Percentiles rank a stretch among this genome's conserved stretches.
Conservation (phyloP, 2,888 invertebrate genomes). For the Orthonychiurus folsomi region DNA sequence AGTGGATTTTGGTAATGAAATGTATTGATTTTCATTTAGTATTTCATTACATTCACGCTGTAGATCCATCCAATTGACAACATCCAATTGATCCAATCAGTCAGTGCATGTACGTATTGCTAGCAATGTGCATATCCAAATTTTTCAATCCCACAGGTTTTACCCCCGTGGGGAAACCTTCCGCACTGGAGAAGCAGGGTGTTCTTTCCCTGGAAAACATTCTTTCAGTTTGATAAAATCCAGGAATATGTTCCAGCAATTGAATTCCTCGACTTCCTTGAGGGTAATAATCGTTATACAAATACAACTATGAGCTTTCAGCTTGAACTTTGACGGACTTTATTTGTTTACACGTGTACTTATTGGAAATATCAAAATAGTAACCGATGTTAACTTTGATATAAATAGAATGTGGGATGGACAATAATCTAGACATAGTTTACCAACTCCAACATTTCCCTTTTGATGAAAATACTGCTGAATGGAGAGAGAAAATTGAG, state of each 20-base stretch:
- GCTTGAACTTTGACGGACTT: too few species aligned
- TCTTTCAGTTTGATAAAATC: conserved; percentile 75
- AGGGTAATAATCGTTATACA: conserved; percentile 46
- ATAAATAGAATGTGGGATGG: conserved; percentile 47
- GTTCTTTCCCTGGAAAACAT: conserved; percentile 67
- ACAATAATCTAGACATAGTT: conserved; percentile 59
- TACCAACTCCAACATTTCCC: conserved; percentile 76
- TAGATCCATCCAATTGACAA: too few species aligned
- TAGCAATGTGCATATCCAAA: too few species aligned
- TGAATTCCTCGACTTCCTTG: conserved; percentile 72
- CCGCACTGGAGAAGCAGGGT: conserved; percentile 74
- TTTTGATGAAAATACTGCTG: conserved; percentile 70
- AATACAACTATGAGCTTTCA: background rate
- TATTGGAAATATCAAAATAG: background rate
- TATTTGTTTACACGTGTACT: too few species aligned
- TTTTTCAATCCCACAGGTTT: conserved; percentile 51
- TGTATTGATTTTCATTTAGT: too few species aligned
- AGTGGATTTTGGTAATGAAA: conserved; percentile 48
- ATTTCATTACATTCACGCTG: background rate
- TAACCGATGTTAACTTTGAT: background rate
- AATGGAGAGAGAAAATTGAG: conserved; percentile 75
- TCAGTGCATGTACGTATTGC: too few species aligned
- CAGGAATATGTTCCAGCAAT: conserved; percentile 70
- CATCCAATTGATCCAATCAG: too few species aligned
- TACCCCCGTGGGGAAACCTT: conserved; percentile 85